Conservation (phyloP, 2,113 vertebrate genomes). For the Machaerirhynchus nigripectus region DNA sequence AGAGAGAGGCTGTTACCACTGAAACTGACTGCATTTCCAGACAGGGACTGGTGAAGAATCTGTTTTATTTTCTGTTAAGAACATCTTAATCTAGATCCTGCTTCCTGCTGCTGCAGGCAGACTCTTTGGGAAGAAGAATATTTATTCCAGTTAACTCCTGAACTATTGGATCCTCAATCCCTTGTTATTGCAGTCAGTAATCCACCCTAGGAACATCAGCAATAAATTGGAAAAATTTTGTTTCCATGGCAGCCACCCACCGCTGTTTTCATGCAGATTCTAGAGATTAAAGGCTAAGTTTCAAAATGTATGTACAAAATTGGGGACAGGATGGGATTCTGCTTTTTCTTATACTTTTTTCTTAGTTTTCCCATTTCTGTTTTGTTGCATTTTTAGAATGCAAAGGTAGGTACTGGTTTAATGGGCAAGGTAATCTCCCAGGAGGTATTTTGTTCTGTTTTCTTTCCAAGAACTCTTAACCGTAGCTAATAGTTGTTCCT, state of each 20-base stretch:
- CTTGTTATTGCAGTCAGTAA: constrained; percentile 4
- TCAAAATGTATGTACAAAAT: not conserved
- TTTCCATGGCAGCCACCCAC: not conserved
- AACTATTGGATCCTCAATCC: not conserved
- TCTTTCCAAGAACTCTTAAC: not conserved
- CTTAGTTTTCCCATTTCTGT: not conserved
- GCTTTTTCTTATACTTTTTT: not conserved
- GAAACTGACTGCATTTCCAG: not conserved
- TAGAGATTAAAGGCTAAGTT: not conserved
- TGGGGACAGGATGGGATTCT: not conserved
- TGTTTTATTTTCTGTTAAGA: not conserved
- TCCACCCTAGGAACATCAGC: not conserved
- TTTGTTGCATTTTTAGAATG: not conserved
- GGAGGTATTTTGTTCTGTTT: not conserved
- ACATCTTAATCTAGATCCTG: not conserved
- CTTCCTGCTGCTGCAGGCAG: not conserved
- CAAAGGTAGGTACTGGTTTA: not conserved
- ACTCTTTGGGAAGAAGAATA: not conserved
- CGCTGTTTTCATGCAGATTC: constrained; percentile 5
- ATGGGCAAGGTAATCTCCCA: not conserved
- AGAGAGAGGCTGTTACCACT: not conserved
- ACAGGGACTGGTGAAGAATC: not conserved
- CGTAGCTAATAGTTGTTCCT: not conserved
- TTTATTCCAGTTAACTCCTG: not conserved
- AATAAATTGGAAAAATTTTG: not conserved